phyloP scores from a whole-genome alignment of 2,888 invertebrate genomes.

The Hedya salicella region DNA sequence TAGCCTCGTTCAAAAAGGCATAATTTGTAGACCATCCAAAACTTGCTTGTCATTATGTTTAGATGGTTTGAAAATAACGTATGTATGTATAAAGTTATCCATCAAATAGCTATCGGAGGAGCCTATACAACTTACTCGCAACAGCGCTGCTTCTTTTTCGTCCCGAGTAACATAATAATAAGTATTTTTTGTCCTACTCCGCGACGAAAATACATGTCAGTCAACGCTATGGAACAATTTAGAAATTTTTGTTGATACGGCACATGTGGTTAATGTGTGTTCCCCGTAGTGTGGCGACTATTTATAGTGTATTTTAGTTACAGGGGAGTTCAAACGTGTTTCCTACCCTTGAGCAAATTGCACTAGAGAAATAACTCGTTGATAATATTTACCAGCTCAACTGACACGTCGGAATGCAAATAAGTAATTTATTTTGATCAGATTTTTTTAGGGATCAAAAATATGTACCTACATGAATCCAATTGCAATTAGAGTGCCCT shows the following conservation, averaged over 20 bases:
- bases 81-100: neutral
- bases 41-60: neutral
- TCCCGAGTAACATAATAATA: slow-evolving; percentile 6
- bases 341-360: slow-evolving; percentile 7
- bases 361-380: neutral
- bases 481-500: no score
- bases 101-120: slow-evolving; percentile 6
- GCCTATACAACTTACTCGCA: neutral
- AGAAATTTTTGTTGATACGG: slow-evolving; percentile 50
- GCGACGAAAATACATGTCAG: slow-evolving; percentile 49
- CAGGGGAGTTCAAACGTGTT: slow-evolving; percentile 20
- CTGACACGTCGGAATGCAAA: no score
- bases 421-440: no score
- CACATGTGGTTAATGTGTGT: slow-evolving; percentile 51
- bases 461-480: no score
- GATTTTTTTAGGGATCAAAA: no score
- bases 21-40: neutral
- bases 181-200: slow-evolving; percentile 21
- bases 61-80: neutral
- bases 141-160: slow-evolving; percentile 8
- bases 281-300: slow-evolving; percentile 54
- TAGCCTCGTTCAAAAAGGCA: no score
- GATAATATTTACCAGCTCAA: no score
- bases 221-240: slow-evolving; percentile 50
- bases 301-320: slow-evolving; percentile 53